These are phyloP conservation scores for Luehdorfia chinensis DNA, from an alignment of 1,140 invertebrate species.

Conservation along the genomic window DNA sequence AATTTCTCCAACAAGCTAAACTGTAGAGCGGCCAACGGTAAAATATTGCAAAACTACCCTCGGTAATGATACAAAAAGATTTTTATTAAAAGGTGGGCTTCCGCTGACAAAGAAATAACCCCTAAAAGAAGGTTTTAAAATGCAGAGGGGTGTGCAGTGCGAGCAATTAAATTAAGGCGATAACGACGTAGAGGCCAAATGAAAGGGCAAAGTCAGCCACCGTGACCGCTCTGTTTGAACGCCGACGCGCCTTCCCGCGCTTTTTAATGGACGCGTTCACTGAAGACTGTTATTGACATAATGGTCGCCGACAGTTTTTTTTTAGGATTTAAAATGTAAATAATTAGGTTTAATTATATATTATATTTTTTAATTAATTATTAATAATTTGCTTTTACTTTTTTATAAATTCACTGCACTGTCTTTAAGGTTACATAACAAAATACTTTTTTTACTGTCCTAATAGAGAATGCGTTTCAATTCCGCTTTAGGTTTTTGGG, in stretches of 20 bases:
- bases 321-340: constrained; percentile 1
- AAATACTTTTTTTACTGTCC: not conserved
- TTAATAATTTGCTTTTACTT: too few relatives aligned
- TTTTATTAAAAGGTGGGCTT: constrained; percentile 2
- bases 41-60: not conserved
- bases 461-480: too few relatives aligned
- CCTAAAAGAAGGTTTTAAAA: constrained; percentile 8
- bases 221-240: constrained; percentile 21
- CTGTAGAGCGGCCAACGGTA: too few relatives aligned
- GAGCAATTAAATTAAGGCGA: constrained; percentile 28
- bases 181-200: constrained; percentile 22
- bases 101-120: constrained; percentile 3
- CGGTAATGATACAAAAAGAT: constrained; percentile 6
- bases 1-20: too few relatives aligned
- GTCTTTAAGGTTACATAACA: not conserved
- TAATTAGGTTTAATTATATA: constrained; percentile 5
- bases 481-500: too few relatives aligned
- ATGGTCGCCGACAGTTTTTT: constrained; percentile 9
- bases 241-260: constrained; percentile 22
- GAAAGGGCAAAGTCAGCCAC: constrained; percentile 13
- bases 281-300: constrained; percentile 13
- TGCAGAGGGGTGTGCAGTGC: constrained; percentile 6
- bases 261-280: constrained; percentile 21
- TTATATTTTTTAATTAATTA: constrained; percentile 15
- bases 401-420: too few relatives aligned